Evolutionary conservation across 1,140 invertebrate genomes (phyloP).

Genomic region (Temnothorax longispinosus): DNA sequence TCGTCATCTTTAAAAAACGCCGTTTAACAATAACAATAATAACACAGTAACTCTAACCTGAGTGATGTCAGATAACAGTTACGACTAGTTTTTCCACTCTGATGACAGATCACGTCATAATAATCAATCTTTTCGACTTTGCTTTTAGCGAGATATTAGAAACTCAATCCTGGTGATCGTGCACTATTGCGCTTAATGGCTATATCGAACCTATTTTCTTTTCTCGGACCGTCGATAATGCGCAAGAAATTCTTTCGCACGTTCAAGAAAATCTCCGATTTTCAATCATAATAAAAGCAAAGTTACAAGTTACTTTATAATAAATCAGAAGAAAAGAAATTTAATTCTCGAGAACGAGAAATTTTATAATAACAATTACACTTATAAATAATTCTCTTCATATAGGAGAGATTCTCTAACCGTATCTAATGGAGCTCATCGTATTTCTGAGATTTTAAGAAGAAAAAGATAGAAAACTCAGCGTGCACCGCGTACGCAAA

Average conservation of each 20-base stretch:
- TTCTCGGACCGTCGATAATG: background rate
- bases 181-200: constrained; percentile 49
- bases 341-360: background rate
- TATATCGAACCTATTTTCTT: constrained; percentile 33
- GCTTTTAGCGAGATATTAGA: constrained; percentile 63
- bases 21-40: background rate
- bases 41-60: constrained; percentile 19
- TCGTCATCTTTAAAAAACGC: background rate
- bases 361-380: background rate
- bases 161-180: constrained; percentile 54
- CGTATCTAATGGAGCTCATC: background rate
- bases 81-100: constrained; percentile 42
- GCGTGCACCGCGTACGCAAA: background rate
- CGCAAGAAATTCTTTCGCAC: constrained; percentile 41
- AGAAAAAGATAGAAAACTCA: background rate
- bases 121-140: constrained; percentile 61
- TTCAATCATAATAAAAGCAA: constrained; percentile 3
- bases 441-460: background rate
- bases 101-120: constrained; percentile 65
- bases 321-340: background rate
- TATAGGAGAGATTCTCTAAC: background rate
- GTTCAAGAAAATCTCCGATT: constrained; percentile 6
- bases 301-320: background rate
- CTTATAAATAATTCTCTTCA: background rate
- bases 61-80: constrained; percentile 47